These are phyloP conservation scores for Plectropomus leopardus DNA, from an alignment of 2,113 vertebrate species.

Conservation along the genomic window DNA sequence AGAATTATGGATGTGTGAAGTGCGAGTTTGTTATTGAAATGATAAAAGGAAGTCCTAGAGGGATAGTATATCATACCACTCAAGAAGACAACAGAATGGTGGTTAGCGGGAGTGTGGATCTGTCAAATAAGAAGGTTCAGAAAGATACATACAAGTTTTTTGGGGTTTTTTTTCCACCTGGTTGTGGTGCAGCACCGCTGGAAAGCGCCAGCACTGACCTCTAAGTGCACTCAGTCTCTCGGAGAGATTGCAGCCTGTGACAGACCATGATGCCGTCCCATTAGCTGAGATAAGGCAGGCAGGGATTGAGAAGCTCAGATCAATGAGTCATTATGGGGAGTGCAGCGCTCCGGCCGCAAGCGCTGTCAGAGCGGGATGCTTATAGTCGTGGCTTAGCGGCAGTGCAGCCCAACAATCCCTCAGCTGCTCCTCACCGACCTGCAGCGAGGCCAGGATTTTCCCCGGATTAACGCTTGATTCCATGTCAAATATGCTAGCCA, in stretches of 20 bases:
- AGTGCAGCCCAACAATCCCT: conserved; percentile 47
- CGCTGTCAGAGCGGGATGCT: conserved; percentile 34
- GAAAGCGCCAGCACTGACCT: conserved; percentile 66
- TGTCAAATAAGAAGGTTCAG: conserved; percentile 53
- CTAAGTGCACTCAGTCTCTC: conserved; percentile 70
- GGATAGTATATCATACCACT: conserved; percentile 50
- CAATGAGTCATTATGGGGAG: conserved; percentile 75
- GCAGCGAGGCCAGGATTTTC: conserved; percentile 64
- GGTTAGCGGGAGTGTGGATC: conserved; percentile 39
- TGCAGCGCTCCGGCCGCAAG: conserved; percentile 35
- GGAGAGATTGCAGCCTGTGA: conserved; percentile 59
- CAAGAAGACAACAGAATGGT: conserved; percentile 40
- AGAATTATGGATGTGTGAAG: conserved; percentile 73
- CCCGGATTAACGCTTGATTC: conserved; percentile 69
- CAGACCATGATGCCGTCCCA: conserved; percentile 56
- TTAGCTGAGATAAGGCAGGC: conserved; percentile 76
- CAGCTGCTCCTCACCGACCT: conserved; percentile 45
- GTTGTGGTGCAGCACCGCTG: conserved; percentile 13
- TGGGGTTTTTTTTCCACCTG: conserved; percentile 34
- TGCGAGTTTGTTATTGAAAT: conserved; percentile 70
- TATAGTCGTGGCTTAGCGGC: conserved; percentile 59
- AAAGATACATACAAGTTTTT: conserved; percentile 51
- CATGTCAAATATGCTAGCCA: conserved; percentile 69
- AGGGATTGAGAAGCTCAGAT: conserved; percentile 74
- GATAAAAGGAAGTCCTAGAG: conserved; percentile 71